Evolutionary conservation across 2,888 invertebrate genomes (phyloP).

Genomic region (Tetanocera ferruginea): DNA sequence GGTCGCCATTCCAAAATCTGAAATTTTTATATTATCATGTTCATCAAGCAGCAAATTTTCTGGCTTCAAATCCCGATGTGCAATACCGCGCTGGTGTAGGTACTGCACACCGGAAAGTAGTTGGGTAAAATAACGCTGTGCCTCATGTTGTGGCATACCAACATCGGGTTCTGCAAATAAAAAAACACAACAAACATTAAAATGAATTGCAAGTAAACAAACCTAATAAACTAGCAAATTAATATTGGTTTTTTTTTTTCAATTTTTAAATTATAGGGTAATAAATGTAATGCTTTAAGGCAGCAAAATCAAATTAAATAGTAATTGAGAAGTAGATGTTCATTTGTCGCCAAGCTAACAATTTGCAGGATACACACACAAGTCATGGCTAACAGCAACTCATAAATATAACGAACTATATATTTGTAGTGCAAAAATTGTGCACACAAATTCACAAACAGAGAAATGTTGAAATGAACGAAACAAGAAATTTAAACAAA

Average conservation of each 20-base stretch:
- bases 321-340: too few relatives aligned
- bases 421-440: background rate
- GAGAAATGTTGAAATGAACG: too few relatives aligned
- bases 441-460: background rate
- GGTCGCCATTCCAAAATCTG: constrained; percentile 98
- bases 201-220: background rate
- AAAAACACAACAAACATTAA: constrained; percentile 33
- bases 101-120: constrained; percentile 89
- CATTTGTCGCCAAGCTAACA: too few relatives aligned
- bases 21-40: constrained; percentile 89
- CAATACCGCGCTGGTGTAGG: constrained; percentile 89
- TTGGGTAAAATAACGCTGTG: constrained; percentile 90
- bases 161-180: constrained; percentile 86
- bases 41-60: constrained; percentile 94
- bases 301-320: background rate
- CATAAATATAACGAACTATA: background rate
- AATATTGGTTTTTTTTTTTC: constrained; percentile 37
- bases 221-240: constrained; percentile 17
- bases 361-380: too few relatives aligned
- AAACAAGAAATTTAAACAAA: too few relatives aligned
- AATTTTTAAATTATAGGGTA: background rate
- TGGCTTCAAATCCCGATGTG: constrained; percentile 96
- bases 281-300: background rate
- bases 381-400: background rate
- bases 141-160: constrained; percentile 85